Conservation (phyloP, 2,113 vertebrate genomes). For the Hippocampus mohnikei region DNA sequence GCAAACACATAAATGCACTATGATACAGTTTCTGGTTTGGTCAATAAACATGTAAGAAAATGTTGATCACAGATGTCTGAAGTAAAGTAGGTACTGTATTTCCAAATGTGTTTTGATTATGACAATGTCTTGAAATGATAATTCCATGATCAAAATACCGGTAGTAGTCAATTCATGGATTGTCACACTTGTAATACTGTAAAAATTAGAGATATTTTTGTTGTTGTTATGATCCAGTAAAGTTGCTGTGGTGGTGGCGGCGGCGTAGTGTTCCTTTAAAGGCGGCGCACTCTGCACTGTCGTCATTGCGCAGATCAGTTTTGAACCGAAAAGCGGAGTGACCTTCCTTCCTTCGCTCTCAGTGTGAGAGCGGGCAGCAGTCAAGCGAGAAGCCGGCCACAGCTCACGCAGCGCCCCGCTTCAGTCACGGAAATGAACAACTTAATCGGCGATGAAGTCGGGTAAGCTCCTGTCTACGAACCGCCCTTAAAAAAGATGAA, state of each 20-base stretch:
- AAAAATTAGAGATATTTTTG: not conserved
- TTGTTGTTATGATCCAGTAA: not conserved
- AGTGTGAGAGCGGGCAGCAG: slow-evolving; percentile 71
- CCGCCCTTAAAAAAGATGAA: too few species aligned
- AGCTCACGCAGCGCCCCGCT: slow-evolving; percentile 54
- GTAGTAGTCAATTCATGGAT: too few species aligned
- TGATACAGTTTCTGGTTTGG: too few species aligned
- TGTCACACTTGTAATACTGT: too few species aligned
- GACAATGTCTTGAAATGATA: too few species aligned
- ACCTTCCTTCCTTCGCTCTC: slow-evolving; percentile 79
- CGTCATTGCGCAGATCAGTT: slow-evolving; percentile 83
- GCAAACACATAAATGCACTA: too few species aligned
- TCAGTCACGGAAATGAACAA: slow-evolving; percentile 84
- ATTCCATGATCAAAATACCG: too few species aligned
- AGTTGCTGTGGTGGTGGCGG: not conserved
- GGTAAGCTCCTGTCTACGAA: slow-evolving; percentile 73
- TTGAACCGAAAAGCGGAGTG: slow-evolving; percentile 83
- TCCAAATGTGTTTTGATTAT: too few species aligned
- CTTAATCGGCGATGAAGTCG: slow-evolving; percentile 91
- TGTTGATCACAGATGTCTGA: too few species aligned
- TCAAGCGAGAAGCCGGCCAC: slow-evolving; percentile 59
- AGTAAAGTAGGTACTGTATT: too few species aligned
- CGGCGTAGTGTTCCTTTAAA: slow-evolving; percentile 62
- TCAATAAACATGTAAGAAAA: too few species aligned
- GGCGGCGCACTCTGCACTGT: slow-evolving; percentile 66